Evolutionary conservation across 35 echinoderm and acorn worm genomes (phyloP).

Genomic region (Lytechinus variegatus): DNA sequence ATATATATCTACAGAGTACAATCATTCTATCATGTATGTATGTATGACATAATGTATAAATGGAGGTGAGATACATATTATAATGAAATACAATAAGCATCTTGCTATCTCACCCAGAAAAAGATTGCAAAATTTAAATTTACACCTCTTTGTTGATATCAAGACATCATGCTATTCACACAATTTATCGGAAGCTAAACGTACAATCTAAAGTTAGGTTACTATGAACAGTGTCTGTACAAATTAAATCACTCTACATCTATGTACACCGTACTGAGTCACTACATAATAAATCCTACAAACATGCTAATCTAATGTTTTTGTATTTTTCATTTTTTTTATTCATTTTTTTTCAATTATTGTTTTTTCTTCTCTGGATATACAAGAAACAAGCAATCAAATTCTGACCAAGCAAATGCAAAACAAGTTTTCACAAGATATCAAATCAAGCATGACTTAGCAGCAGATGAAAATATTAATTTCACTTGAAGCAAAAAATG

Average conservation of each 20-base stretch:
- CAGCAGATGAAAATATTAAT: background rate
- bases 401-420: background rate
- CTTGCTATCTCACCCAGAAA: background rate
- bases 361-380: background rate
- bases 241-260: background rate
- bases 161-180: slow-evolving; percentile 1
- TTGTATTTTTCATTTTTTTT: background rate
- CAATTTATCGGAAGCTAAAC: background rate
- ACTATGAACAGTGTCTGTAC: background rate
- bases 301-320: slow-evolving; percentile 14
- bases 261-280: background rate
- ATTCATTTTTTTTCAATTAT: background rate
- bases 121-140: background rate
- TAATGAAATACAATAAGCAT: background rate
- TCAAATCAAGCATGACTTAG: background rate
- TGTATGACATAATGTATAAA: background rate
- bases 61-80: background rate
- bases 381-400: background rate
- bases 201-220: background rate
- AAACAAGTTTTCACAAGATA: background rate
- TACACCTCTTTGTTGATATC: background rate
- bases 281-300: slow-evolving; percentile 13
- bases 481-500: background rate
- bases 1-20: background rate
- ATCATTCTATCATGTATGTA: background rate